phyloP scores from a whole-genome alignment of 2,888 invertebrate genomes.

The Gymnosoma rotundatum region DNA sequence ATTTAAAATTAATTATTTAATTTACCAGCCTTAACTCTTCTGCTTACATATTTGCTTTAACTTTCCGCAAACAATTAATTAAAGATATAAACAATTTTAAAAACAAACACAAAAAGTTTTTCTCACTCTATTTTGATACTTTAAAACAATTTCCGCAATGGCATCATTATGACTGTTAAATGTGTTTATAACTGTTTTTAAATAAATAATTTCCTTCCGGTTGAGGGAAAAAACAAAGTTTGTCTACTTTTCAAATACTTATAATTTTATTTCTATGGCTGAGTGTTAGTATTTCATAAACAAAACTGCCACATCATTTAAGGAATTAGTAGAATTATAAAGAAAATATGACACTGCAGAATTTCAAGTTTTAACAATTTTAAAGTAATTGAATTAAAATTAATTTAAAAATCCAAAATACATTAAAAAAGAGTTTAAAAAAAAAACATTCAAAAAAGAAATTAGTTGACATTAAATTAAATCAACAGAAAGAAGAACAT shows the following conservation, averaged over 20 bases:
- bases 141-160: slow-evolving; percentile 29
- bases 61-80: slow-evolving; percentile 48
- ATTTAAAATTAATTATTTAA: too few relatives aligned
- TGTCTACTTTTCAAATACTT: not conserved
- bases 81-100: slow-evolving; percentile 30
- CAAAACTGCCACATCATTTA: slow-evolving; percentile 25
- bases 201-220: slow-evolving; percentile 59
- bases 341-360: slow-evolving; percentile 1
- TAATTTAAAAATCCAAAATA: slow-evolving; percentile 16
- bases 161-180: slow-evolving; percentile 12
- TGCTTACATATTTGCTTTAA: not conserved
- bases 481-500: not conserved
- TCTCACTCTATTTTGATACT: slow-evolving; percentile 25
- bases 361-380: slow-evolving; percentile 12
- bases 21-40: not conserved
- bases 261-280: not conserved
- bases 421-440: not conserved
- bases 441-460: slow-evolving; percentile 11
- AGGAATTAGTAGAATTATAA: not conserved
- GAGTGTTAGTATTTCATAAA: not conserved
- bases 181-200: slow-evolving; percentile 38
- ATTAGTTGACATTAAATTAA: not conserved
- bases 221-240: not conserved
- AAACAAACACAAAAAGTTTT: slow-evolving; percentile 28
- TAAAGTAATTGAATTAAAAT: slow-evolving; percentile 42